These are phyloP conservation scores for Cossypha dichroa DNA, from an alignment of 2,797 vertebrate species.

Conservation along the genomic window DNA sequence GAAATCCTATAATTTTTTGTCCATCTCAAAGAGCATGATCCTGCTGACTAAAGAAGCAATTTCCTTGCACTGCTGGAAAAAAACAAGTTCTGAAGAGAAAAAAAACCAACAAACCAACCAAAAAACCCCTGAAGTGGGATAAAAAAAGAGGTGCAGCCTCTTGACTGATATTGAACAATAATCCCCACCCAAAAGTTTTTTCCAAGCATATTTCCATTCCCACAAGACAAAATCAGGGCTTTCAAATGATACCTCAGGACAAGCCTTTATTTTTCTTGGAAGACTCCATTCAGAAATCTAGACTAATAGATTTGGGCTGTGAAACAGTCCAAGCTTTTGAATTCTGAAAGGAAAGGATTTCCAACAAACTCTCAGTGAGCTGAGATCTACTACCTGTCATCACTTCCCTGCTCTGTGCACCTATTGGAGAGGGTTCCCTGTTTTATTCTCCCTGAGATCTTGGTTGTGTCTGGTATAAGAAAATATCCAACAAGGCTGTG, in stretches of 20 bases:
- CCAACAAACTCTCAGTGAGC: neutral
- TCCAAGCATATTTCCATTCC: neutral
- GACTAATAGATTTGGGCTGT: neutral
- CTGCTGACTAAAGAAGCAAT: neutral
- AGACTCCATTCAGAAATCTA: neutral
- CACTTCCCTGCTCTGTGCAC: neutral
- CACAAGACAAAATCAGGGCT: neutral
- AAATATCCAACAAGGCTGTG: neutral
- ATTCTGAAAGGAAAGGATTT: neutral
- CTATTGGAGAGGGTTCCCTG: neutral
- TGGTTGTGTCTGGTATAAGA: neutral
- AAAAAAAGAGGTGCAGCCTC: neutral
- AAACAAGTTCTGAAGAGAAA: neutral
- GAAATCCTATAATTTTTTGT: neutral
- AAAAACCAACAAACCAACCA: neutral
- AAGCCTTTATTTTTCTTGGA: neutral
- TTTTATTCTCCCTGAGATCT: neutral
- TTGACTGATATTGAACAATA: neutral
- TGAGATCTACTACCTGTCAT: neutral
- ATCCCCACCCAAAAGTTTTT: neutral
- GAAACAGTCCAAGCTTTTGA: neutral
- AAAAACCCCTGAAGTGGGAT: no score
- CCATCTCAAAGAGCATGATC: neutral
- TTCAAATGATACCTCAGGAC: neutral
- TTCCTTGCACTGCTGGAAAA: neutral